Evolutionary conservation across 2,888 invertebrate genomes (phyloP), one percentile per base, ranked within the genome.

Genomic region (Phortica okadai): DNA sequence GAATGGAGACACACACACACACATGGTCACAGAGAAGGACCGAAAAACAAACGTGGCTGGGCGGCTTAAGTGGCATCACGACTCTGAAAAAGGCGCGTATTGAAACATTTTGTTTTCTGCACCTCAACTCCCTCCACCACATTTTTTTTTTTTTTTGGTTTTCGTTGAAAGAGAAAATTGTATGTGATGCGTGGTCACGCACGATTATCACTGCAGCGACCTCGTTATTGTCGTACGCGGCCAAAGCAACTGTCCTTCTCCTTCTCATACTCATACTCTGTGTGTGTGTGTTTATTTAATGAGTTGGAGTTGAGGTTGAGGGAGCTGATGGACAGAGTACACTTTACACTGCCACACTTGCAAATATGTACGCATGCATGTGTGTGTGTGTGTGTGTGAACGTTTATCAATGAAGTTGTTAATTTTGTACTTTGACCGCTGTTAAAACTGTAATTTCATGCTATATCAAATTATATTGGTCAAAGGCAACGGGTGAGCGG

Each of bases 131-230:
- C 21, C 25, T 21, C 25, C 62, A 14, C 56, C 5, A 16, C 1
- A 6, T 14, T 14, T 56, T 80, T 79, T 8, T 6, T 11, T 11
- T 56, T 80, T 79, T 82, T 85, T 83, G 83, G 16, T 56, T 56
- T 62, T n/a, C 16, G 10, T 62, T 62, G 25, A 50, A 50, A 50
- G 50, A 85, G 83, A 86, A 88, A 81, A 83, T 87, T 83, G 84
- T 84, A 85, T 81, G 82, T 84, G 84, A 90, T 89, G 89, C 89
- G 86, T 88, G 89, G 89, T 88, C 89, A 89, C 89, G 89, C 90
- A 86, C 88, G 88, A 89, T 90, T 89, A 87, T 88, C 84, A 82
- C 78, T 81, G 74, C 64, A 54, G 73, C 54, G 54, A 79, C 75
- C 78, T 77, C 73, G 78, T 76, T 72, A 75, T 74, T 66, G 74